phyloP scores from a whole-genome alignment of 2,888 invertebrate genomes.

The Drosophila aldrichi region DNA sequence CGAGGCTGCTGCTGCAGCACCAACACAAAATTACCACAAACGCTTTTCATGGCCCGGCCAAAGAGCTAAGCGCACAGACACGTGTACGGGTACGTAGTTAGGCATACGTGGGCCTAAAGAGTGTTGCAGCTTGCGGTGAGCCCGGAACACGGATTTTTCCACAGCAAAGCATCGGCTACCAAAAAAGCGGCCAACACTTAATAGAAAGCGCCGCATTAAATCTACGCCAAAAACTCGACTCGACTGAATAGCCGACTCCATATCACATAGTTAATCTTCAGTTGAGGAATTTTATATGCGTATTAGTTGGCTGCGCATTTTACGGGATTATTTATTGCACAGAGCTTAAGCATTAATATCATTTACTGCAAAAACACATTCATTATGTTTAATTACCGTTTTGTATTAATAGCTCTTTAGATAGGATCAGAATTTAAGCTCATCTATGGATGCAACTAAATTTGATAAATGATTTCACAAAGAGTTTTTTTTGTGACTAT shows the following conservation, averaged over 20 bases:
- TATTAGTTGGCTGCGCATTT: background rate
- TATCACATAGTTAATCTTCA: background rate
- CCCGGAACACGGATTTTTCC: conserved; percentile 12
- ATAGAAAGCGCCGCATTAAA: background rate
- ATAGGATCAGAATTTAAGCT: background rate
- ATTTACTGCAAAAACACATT: background rate
- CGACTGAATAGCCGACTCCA: background rate
- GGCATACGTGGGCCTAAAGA: conserved; percentile 26
- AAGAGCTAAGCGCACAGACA: conserved; percentile 35
- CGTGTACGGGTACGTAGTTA: conserved; percentile 8
- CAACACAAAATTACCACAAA: conserved; percentile 35
- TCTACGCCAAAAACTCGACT: too few species aligned
- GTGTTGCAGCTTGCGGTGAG: conserved; percentile 39
- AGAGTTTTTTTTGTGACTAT: background rate
- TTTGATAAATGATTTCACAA: background rate
- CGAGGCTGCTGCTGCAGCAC: conserved; percentile 24
- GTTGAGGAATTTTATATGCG: background rate
- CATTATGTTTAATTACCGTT: background rate
- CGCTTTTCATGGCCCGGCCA: conserved; percentile 11
- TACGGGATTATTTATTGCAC: background rate
- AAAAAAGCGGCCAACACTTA: background rate
- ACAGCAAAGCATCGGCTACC: conserved; percentile 1
- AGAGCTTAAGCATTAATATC: background rate
- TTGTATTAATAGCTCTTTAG: background rate
- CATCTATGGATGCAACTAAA: background rate